Base-by-base conservation (phyloP, 1,140 invertebrate genomes). In the Hesperophylax magnus region DNA sequence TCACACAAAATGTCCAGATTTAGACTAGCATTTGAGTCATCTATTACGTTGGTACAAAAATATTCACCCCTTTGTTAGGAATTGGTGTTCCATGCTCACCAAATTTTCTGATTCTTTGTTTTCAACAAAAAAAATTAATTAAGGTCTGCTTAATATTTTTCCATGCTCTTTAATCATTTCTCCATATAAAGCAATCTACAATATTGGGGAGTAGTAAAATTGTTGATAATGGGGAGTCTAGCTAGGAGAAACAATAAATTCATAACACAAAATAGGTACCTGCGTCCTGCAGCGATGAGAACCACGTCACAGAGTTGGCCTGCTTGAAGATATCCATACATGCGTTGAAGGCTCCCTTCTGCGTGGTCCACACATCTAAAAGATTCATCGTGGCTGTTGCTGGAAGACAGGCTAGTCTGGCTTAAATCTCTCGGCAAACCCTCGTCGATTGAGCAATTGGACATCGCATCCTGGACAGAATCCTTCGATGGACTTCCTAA, bases 351-450 rank as follows among this genome's bases (percentile, higher is more conserved):
- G 85, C 96, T 95, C 27, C 91, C 91, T 86, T 96, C 95, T 0
- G 96, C 94, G 90, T 97, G 96, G 82, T 94, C 94, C 84, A 93
- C 91, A 86, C 94, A 94, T 79, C 93, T 92, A 88, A 96, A 96
- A 86, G 93, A 93, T 90, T 96, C 96, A 87, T 96, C 95, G 85
- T 88, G 87, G 84, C 88, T 89, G 54, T 88, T 86, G 79, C 86
- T 86, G 82, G 91, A 92, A 77, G 90, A 90, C 83, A 92, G 87
- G 85, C 91, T 91, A 78, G 91, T 82, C 80, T 91, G 88, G 82
- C 91, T 92, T 69, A 91, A 87, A 82, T 92, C 91, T 80, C 92
- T 86, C 9, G 91, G 90, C 67, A 92, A 86, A 83, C 89, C 90
- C 85, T 91, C 89, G 79, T 90, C 88, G 58, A 88, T 86, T 15